These are phyloP conservation scores for Alentia gelatinosa DNA, from an alignment of 2,888 invertebrate genomes.

Conservation along the genomic window DNA sequence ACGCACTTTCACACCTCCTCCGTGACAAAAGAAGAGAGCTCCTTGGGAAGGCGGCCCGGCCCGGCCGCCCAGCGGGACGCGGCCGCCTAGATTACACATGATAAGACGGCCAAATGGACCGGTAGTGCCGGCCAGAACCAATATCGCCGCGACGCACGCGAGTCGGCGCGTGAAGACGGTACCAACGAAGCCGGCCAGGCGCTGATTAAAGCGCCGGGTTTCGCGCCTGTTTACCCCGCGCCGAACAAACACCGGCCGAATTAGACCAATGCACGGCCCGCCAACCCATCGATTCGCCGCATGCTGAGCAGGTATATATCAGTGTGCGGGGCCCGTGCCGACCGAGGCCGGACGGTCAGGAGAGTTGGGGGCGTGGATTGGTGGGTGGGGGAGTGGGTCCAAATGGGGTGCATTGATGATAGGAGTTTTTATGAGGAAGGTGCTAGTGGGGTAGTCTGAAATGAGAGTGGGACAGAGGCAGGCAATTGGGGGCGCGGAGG, in stretches of 20 bases:
- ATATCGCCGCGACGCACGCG: background rate
- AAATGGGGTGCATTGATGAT: background rate
- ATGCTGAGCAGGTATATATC: constrained; percentile 5
- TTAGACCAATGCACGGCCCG: background rate
- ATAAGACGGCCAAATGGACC: constrained; percentile 31
- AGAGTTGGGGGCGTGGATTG: too few relatives aligned
- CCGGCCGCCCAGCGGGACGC: background rate
- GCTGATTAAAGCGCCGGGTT: constrained; percentile 12
- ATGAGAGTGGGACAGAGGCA: background rate
- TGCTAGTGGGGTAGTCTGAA: background rate
- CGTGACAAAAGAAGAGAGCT: background rate
- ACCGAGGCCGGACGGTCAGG: background rate
- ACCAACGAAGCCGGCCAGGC: background rate
- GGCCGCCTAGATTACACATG: constrained; percentile 13
- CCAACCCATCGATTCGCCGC: background rate
- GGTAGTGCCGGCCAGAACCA: background rate
- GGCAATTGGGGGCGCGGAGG: background rate
- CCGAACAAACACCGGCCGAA: background rate
- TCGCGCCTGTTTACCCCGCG: background rate
- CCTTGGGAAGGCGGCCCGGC: too few relatives aligned
- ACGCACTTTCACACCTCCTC: constrained; percentile 34
- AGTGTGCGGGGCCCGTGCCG: background rate
- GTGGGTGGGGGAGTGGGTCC: background rate
- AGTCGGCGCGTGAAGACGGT: constrained; percentile 28
- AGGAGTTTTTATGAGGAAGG: background rate